These are phyloP conservation scores for Drosophila paucipuncta DNA, from an alignment of 2,888 invertebrate species.

Conservation along the genomic window DNA sequence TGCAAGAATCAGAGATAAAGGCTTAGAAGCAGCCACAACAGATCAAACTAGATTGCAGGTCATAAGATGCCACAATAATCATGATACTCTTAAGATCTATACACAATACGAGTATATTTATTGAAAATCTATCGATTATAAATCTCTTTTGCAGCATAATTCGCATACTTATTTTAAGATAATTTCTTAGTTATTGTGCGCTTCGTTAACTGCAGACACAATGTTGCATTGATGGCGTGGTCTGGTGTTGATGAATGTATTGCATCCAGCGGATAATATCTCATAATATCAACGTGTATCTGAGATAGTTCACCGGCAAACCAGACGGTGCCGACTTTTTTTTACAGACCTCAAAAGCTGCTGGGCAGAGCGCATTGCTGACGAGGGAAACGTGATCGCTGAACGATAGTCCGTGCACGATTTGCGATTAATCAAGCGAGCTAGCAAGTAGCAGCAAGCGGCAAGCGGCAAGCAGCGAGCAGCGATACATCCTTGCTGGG, in stretches of 20 bases:
- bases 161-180: not conserved
- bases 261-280: slow-evolving; percentile 16
- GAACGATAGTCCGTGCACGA: slow-evolving; percentile 76
- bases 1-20: not conserved
- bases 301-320: slow-evolving; percentile 9
- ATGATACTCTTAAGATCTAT: not conserved
- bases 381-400: slow-evolving; percentile 73
- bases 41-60: rapidly evolving
- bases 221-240: slow-evolving; percentile 14
- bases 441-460: not conserved
- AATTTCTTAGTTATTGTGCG: not conserved
- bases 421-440: slow-evolving; percentile 78
- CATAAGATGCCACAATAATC: not conserved
- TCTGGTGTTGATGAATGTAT: slow-evolving; percentile 19
- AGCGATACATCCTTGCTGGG: slow-evolving; percentile 63
- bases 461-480: slow-evolving; percentile 8
- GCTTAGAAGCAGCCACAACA: not conserved
- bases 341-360: slow-evolving; percentile 35
- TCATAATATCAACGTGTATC: slow-evolving; percentile 39
- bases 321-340: slow-evolving; percentile 56
- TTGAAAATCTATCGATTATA: not conserved
- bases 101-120: not conserved
- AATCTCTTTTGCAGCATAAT: not conserved
- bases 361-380: slow-evolving; percentile 41
- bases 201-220: not conserved